A percentile compares a stretch with the other conserved stretches of the same genome.
These are phyloP conservation scores for Protonemura montana DNA, from an alignment of 2,888 invertebrate species.

Conservation along the genomic window DNA sequence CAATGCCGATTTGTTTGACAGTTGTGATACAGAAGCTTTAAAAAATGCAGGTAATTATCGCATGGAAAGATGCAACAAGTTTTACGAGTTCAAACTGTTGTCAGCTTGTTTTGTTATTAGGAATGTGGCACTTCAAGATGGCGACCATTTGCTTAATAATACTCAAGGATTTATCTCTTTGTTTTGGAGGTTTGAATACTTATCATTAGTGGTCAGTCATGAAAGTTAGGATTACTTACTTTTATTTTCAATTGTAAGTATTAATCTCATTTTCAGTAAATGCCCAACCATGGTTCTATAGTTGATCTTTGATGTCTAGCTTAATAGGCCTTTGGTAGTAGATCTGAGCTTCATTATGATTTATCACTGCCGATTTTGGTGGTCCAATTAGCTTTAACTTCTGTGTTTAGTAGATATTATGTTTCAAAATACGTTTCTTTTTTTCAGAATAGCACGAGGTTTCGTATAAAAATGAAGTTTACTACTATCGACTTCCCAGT, in stretches of 20 bases:
- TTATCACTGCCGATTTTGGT: not conserved
- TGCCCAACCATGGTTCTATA: not conserved
- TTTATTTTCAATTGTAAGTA: not conserved
- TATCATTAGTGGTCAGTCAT: not conserved
- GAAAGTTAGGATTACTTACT: not conserved
- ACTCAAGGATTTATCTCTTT: slow-evolving; percentile 33
- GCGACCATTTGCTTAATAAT: slow-evolving; percentile 68
- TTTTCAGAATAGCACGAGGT: not conserved
- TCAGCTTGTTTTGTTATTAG: slow-evolving; percentile 55
- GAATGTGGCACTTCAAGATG: slow-evolving; percentile 81
- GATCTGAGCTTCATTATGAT: not conserved
- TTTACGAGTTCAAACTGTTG: slow-evolving; percentile 44
- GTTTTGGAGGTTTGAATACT: slow-evolving; percentile 21
- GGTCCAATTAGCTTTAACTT: not conserved
- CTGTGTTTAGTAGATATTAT: not conserved
- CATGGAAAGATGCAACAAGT: not conserved
- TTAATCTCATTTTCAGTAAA: not conserved
- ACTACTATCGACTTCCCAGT: not conserved
- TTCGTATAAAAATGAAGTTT: not conserved
- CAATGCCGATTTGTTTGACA: not conserved
- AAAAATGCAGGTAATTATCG: slow-evolving; percentile 23
- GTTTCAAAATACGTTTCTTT: not conserved
- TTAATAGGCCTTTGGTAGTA: not conserved
- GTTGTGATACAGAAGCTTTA: not conserved
- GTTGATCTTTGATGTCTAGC: not conserved